Evolutionary conservation across 2,888 invertebrate genomes (phyloP).

Genomic region (Nymphalis c-album): DNA sequence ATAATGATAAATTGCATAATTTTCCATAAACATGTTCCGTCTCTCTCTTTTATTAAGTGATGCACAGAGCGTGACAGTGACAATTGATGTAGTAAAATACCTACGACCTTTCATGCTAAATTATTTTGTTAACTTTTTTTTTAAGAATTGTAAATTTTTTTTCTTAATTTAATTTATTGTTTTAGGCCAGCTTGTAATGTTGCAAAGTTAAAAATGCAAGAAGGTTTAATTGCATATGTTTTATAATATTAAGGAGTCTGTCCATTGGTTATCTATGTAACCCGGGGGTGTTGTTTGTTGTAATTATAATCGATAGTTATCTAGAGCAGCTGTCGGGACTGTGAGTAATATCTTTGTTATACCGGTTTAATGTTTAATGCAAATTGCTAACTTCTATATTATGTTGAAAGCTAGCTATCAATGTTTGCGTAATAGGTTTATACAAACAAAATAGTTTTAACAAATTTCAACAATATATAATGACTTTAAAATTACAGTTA

Average conservation of each 20-base stretch:
- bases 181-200: too few relatives aligned
- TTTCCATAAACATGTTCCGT: not conserved
- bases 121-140: not conserved
- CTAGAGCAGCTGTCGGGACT: constrained; percentile 14
- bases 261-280: not conserved
- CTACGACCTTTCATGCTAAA: constrained; percentile 8
- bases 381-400: not conserved
- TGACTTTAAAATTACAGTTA: too few relatives aligned
- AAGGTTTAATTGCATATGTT: too few relatives aligned
- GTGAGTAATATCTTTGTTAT: constrained; percentile 8
- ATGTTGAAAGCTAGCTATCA: not conserved
- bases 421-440: too few relatives aligned
- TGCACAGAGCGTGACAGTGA: constrained; percentile 6
- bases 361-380: constrained; percentile 13
- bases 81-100: constrained; percentile 5
- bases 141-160: not conserved
- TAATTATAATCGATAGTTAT: constrained; percentile 14
- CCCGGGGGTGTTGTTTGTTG: constrained; percentile 5
- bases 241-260: not conserved
- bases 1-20: not conserved
- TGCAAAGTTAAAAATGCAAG: too few relatives aligned
- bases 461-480: too few relatives aligned
- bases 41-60: constrained; percentile 4
- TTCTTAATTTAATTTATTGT: too few relatives aligned
- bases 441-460: too few relatives aligned